Evolutionary conservation across 1,140 invertebrate genomes (phyloP), one percentile per base, ranked within the genome.

Genomic region (Pararge aegeria): DNA sequence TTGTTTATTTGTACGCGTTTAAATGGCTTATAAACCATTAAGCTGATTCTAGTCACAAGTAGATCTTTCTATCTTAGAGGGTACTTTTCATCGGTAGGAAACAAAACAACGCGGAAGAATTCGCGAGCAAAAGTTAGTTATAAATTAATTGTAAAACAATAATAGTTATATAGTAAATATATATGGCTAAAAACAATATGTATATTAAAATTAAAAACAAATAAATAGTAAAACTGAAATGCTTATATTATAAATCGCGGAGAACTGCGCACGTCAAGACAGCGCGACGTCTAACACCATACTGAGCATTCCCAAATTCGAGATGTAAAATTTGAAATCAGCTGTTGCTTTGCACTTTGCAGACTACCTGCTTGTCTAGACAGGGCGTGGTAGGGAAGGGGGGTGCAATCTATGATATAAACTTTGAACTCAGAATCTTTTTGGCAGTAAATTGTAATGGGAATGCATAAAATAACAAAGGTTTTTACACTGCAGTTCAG

Each of bases 301-400:
- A 81, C 76, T 78, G 69, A 70, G 52, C 52, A 44, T 42, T 16
- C 18, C 7, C n/a, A 2, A 34, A 34, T 34, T 34, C n/a, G 30
- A 42, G 18, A 42, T 16, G 13, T 18, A 15, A 55, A 65, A 54
- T 60, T 64, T 66, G 60, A 57, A 55, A 71, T 69, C 70, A 78
- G 68, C 75, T 75, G 66, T 68, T 77, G 55, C 63, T 34, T 34
- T 34, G n/a, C 38, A 13, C 34, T 10, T 37, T 37, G n/a, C 34
- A 42, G 38, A 68, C 57, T 68, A 52, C 54, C 56, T 58, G 53
- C 61, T 54, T 30, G 75, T 76, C 78, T 81, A 78, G 76, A 81
- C 75, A 52, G 62, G 66, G 64, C 54, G 56, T 44, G 44, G 3
- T 24, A 50, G 58, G 49, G 50, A 30, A 29, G 13, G 19, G 44